Evolutionary conservation across 2,888 invertebrate species (phyloP).

Genomic region (Abrostola tripartita): DNA sequence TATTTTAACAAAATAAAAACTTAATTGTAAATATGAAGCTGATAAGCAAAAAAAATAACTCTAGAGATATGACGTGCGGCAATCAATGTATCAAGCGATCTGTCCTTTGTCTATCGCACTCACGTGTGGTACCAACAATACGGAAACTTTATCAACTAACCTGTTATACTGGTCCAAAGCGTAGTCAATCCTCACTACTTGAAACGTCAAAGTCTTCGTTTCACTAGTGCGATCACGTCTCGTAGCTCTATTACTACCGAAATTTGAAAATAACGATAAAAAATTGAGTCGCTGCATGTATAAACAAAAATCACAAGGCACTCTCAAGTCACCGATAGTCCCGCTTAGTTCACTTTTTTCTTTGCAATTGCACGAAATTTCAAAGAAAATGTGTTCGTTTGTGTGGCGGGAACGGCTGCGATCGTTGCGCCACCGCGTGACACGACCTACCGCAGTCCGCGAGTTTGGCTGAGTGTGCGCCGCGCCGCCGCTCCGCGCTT

Average conservation of each 20-base stretch:
- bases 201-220: conserved; percentile 75
- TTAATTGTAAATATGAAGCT: conserved; percentile 5
- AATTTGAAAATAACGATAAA: conserved; percentile 66
- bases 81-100: conserved; percentile 37
- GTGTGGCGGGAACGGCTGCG: conserved; percentile 79
- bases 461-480: conserved; percentile 80
- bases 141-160: conserved; percentile 60
- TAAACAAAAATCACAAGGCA: conserved; percentile 81
- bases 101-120: conserved; percentile 47
- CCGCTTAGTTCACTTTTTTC: conserved; percentile 82
- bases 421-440: conserved; percentile 83
- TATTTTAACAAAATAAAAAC: conserved; percentile 14
- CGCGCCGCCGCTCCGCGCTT: conserved; percentile 73
- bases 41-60: conserved; percentile 25
- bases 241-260: conserved; percentile 69
- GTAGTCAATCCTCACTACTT: conserved; percentile 82
- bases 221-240: conserved; percentile 82
- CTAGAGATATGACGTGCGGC: conserved; percentile 26
- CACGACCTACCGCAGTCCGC: conserved; percentile 86
- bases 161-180: conserved; percentile 68
- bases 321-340: conserved; percentile 79
- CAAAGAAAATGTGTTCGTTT: conserved; percentile 84
- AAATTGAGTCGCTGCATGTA: conserved; percentile 69
- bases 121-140: conserved; percentile 37
- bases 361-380: conserved; percentile 87